Evolutionary conservation across 2,888 invertebrate genomes (phyloP).

Genomic region (Pasiphila rectangulata): DNA sequence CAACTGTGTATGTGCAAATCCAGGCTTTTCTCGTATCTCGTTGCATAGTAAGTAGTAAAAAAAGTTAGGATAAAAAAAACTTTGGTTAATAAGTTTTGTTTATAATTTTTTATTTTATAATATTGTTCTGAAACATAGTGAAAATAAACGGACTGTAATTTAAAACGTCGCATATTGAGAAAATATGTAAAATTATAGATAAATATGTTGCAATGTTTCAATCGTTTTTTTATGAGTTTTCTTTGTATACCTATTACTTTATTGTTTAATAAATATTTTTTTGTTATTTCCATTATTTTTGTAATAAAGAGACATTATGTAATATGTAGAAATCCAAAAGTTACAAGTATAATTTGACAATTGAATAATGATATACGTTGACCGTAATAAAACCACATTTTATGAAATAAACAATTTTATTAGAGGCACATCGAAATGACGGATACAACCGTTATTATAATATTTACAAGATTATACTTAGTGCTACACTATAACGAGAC

Average conservation of each 20-base stretch:
- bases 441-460: slow-evolving; percentile 45
- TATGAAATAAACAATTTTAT: slow-evolving; percentile 63
- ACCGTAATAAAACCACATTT: slow-evolving; percentile 29
- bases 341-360: too few relatives aligned
- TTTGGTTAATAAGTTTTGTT: slow-evolving; percentile 38
- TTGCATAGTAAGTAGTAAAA: too few relatives aligned
- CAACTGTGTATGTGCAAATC: too few relatives aligned
- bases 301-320: slow-evolving; percentile 29
- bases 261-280: slow-evolving; percentile 50
- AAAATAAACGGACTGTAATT: slow-evolving; percentile 11
- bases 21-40: too few relatives aligned
- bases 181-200: slow-evolving; percentile 9
- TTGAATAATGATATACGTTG: neutral
- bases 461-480: slow-evolving; percentile 51
- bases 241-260: slow-evolving; percentile 57
- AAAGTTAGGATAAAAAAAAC: too few relatives aligned
- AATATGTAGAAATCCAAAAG: neutral
- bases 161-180: slow-evolving; percentile 1
- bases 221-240: slow-evolving; percentile 50
- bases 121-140: slow-evolving; percentile 13
- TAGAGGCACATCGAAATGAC: slow-evolving; percentile 74
- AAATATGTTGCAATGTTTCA: slow-evolving; percentile 21
- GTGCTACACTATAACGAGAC: slow-evolving; percentile 49
- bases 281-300: slow-evolving; percentile 52
- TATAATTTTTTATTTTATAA: slow-evolving; percentile 33